Evolutionary conservation across 2,113 vertebrate species (phyloP).

Genomic region (Gobius niger): DNA sequence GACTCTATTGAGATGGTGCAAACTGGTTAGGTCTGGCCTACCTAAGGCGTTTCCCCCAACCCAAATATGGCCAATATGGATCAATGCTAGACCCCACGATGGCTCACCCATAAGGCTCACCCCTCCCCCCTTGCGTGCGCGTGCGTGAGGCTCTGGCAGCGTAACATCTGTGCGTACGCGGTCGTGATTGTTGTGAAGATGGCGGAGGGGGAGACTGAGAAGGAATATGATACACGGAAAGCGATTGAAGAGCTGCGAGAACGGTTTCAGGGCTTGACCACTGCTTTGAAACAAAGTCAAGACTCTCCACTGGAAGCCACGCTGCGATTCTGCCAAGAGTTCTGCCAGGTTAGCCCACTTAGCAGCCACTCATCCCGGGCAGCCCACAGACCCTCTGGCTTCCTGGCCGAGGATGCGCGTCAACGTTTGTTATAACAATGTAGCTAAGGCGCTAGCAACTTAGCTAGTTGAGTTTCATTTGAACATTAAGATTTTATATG

Average conservation of each 20-base stretch:
- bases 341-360: slow-evolving; percentile 88
- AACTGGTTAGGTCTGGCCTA: no score
- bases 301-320: slow-evolving; percentile 85
- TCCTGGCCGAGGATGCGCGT: slow-evolving; percentile 77
- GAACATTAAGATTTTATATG: slow-evolving; percentile 43
- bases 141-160: slow-evolving; percentile 74
- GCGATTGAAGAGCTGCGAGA: slow-evolving; percentile 84
- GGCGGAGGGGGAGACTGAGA: slow-evolving; percentile 98
- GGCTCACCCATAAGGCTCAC: slow-evolving; percentile 29
- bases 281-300: slow-evolving; percentile 79
- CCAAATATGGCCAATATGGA: neutral
- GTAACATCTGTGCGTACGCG: slow-evolving; percentile 88
- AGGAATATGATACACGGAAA: slow-evolving; percentile 83
- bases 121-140: slow-evolving; percentile 61
- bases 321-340: slow-evolving; percentile 90
- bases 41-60: no score
- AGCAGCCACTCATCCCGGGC: slow-evolving; percentile 64
- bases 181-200: slow-evolving; percentile 98
- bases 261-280: slow-evolving; percentile 84
- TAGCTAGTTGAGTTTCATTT: slow-evolving; percentile 53
- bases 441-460: slow-evolving; percentile 69
- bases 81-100: slow-evolving; percentile 3
- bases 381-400: slow-evolving; percentile 70
- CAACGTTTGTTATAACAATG: slow-evolving; percentile 77
- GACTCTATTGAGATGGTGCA: no score